Conservation (phyloP, 2,797 vertebrate genomes). For the Sparidentex hasta region DNA sequence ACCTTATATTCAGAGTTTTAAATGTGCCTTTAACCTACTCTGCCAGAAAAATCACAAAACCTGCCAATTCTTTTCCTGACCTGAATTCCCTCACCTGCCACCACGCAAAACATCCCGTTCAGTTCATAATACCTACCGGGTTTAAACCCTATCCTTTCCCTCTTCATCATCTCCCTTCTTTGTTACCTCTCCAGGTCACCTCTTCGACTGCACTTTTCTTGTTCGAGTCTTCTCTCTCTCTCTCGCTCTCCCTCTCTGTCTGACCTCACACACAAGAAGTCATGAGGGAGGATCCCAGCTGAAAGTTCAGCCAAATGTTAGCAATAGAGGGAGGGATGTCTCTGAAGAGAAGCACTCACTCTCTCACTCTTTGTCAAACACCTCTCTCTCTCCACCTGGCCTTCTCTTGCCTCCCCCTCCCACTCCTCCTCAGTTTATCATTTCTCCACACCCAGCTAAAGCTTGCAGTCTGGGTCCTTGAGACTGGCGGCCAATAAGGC, state of each 20-base stretch:
- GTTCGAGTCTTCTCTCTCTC: conserved; percentile 80
- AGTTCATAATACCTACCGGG: conserved; percentile 90
- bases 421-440: conserved; percentile 54
- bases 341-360: conserved; percentile 89
- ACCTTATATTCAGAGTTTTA: neutral
- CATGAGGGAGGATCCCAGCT: conserved; percentile 95
- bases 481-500: conserved; percentile 90
- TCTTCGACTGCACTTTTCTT: conserved; percentile 84
- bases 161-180: conserved; percentile 4
- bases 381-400: conserved; percentile 56
- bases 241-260: conserved; percentile 78
- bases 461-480: conserved; percentile 60
- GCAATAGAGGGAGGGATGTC: conserved; percentile 91
- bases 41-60: neutral
- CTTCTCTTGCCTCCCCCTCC: conserved; percentile 37
- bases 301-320: conserved; percentile 99
- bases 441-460: conserved; percentile 47
- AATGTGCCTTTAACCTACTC: neutral
- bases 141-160: conserved; percentile 61
- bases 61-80: conserved; percentile 18
- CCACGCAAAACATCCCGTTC: conserved; percentile 82
- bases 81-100: conserved; percentile 69
- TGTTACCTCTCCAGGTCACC: conserved; percentile 44
- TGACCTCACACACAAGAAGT: conserved; percentile 87
- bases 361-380: conserved; percentile 81